These are phyloP conservation scores for Cossypha niveicapilla DNA, from an alignment of 2,797 vertebrate species.

Conservation along the genomic window DNA sequence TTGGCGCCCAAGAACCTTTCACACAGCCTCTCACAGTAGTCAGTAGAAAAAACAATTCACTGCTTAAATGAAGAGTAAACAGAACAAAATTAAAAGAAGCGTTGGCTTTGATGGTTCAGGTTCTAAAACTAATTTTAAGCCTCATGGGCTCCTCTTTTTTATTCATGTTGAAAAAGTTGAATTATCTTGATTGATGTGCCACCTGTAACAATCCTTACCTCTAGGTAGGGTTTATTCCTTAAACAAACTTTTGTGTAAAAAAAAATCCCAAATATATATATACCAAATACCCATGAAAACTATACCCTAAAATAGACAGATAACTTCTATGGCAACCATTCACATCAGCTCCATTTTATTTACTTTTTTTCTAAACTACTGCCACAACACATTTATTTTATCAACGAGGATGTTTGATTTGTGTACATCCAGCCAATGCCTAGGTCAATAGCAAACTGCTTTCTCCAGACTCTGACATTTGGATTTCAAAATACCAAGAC, in stretches of 20 bases:
- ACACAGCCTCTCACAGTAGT: background rate
- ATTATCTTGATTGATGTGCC: background rate
- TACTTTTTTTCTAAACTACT: background rate
- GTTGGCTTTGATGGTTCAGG: background rate
- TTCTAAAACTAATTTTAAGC: background rate
- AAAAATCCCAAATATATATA: background rate
- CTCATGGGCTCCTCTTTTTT: background rate
- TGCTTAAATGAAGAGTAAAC: background rate
- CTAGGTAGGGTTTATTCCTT: background rate
- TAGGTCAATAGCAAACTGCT: conserved; percentile 21
- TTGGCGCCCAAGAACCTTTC: background rate
- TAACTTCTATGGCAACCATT: background rate
- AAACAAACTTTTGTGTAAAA: background rate
- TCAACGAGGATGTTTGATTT: background rate
- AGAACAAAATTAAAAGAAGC: background rate
- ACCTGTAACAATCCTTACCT: background rate
- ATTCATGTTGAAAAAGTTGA: background rate
- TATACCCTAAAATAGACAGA: background rate
- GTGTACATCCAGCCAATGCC: background rate
- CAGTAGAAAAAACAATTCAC: background rate
- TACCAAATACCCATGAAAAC: background rate
- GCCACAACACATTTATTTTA: conserved; percentile 2
- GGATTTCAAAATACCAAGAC: conserved; percentile 52
- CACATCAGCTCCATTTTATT: background rate
- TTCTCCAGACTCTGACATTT: conserved; percentile 50